These are phyloP conservation scores for Neosalanx taihuensis DNA, from an alignment of 2,797 vertebrate species.

Conservation along the genomic window DNA sequence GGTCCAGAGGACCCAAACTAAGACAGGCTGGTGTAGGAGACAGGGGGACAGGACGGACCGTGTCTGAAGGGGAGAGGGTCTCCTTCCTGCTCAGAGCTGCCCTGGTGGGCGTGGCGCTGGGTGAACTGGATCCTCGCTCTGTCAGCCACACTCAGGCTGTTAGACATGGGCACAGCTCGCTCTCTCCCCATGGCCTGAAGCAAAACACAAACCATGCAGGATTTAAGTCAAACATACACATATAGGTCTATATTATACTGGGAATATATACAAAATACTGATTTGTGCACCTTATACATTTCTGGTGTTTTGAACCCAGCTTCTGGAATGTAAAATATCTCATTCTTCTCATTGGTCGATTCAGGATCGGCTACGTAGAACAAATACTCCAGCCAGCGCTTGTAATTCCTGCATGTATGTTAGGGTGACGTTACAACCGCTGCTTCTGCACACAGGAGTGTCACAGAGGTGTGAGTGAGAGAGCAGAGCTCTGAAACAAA, in stretches of 20 bases:
- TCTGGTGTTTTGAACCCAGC: conserved; percentile 75
- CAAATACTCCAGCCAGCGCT: conserved; percentile 77
- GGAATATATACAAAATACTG: background rate
- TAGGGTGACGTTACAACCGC: conserved; percentile 1
- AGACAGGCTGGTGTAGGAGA: too few relatives aligned
- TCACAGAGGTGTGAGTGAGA: background rate
- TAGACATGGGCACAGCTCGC: conserved; percentile 71
- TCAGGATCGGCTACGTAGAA: conserved; percentile 77
- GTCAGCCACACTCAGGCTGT: conserved; percentile 76
- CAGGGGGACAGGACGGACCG: conserved; percentile 49
- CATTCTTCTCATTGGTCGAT: conserved; percentile 64
- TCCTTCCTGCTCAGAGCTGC: conserved; percentile 35
- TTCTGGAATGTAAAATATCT: conserved; percentile 75
- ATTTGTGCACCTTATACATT: conserved; percentile 57
- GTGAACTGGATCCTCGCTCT: conserved; percentile 69
- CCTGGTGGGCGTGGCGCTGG: conserved; percentile 47
- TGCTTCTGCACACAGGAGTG: background rate
- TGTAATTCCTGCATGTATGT: conserved; percentile 67
- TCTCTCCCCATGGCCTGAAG: conserved; percentile 62
- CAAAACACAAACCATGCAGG: conserved; percentile 14
- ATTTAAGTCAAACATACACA: conserved; percentile 15
- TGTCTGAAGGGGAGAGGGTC: conserved; percentile 66
- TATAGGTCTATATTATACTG: conserved; percentile 2
- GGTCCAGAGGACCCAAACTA: too few relatives aligned
- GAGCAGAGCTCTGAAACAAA: background rate